Evolutionary conservation across 2,113 vertebrate genomes (phyloP).

Genomic region (Tautogolabrus adspersus): DNA sequence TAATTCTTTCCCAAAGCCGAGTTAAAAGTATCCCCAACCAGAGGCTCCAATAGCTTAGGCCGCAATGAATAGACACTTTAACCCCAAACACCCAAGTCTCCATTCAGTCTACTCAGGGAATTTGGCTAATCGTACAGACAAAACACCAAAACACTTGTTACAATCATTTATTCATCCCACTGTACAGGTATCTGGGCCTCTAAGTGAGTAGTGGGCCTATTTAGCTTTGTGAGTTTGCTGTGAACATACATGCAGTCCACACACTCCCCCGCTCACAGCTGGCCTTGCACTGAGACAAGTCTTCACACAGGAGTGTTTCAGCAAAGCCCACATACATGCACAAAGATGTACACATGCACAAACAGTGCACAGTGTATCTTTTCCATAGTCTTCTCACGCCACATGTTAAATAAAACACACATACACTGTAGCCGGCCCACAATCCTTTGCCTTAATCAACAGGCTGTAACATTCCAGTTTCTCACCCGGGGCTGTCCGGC

Average conservation of each 20-base stretch:
- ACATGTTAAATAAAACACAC: constrained; percentile 58
- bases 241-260: constrained; percentile 52
- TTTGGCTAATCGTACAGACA: not conserved
- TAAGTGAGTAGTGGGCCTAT: constrained; percentile 42
- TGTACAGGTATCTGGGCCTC: constrained; percentile 42
- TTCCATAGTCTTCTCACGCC: constrained; percentile 37
- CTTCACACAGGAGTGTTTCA: constrained; percentile 70
- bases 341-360: constrained; percentile 52
- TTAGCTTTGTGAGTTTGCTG: constrained; percentile 72
- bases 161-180: constrained; percentile 9
- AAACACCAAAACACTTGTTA: constrained; percentile 7
- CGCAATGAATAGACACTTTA: not conserved
- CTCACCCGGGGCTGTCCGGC: constrained; percentile 41
- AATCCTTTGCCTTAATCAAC: constrained; percentile 77
- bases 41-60: constrained; percentile 6
- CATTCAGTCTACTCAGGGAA: constrained; percentile 22
- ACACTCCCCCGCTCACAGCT: constrained; percentile 60
- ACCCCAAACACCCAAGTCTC: constrained; percentile 31
- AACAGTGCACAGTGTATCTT: constrained; percentile 31
- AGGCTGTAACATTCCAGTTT: constrained; percentile 78
- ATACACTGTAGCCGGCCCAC: constrained; percentile 51
- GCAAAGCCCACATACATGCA: constrained; percentile 43
- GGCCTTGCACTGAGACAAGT: constrained; percentile 49
- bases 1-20: constrained; percentile 17
- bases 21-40: constrained; percentile 12